Percentiles rank a stretch among this genome's conserved stretches.
Evolutionary conservation across 2,888 invertebrate species (phyloP).

Genomic region (Crocallis elinguaria): DNA sequence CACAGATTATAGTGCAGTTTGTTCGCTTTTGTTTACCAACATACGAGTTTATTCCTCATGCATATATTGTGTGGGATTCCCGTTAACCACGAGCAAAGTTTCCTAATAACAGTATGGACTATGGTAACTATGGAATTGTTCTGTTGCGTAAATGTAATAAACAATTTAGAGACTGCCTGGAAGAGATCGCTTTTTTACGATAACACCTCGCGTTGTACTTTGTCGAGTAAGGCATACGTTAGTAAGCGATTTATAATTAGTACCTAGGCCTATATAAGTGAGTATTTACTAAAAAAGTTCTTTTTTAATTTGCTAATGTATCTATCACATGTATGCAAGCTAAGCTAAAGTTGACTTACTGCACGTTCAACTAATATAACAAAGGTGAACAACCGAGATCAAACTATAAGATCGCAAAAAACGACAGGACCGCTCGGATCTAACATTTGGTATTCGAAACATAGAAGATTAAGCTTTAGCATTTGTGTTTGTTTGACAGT

Average conservation of each 20-base stretch:
- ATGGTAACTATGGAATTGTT: too few species aligned
- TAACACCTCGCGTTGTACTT: too few species aligned
- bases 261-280: too few species aligned
- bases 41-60: constrained; percentile 13
- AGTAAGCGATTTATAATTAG: too few species aligned
- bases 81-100: constrained; percentile 12
- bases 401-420: constrained; percentile 16
- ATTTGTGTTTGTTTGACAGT: too few species aligned
- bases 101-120: constrained; percentile 1
- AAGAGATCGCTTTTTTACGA: too few species aligned
- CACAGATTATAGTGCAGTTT: constrained; percentile 17
- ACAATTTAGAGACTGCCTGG: too few species aligned
- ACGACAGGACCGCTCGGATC: constrained; percentile 1
- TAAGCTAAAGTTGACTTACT: constrained; percentile 2
- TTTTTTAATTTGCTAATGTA: too few species aligned
- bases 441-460: background rate
- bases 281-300: too few species aligned
- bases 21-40: constrained; percentile 27
- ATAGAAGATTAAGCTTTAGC: background rate
- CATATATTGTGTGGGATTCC: constrained; percentile 12
- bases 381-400: constrained; percentile 24
- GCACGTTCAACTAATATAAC: background rate
- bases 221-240: too few species aligned
- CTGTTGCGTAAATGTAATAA: too few species aligned
- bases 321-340: too few species aligned